Evolutionary conservation across 2,888 invertebrate species (phyloP).

Genomic region (Oscheius sp.): DNA sequence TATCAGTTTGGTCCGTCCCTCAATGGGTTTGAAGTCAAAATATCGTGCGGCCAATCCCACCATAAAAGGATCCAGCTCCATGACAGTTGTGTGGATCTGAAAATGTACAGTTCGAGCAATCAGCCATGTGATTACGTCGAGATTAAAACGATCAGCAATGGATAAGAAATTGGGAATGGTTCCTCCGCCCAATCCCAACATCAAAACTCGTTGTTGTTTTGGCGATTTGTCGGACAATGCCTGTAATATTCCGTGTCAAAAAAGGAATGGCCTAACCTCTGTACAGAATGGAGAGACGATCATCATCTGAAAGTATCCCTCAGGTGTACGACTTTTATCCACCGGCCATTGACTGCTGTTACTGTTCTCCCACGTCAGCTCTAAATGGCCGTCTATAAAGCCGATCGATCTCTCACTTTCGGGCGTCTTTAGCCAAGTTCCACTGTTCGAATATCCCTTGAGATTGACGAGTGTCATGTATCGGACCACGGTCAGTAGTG

Average conservation of each 20-base stretch:
- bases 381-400: neutral
- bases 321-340: slow-evolving; percentile 41
- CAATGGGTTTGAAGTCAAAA: slow-evolving; percentile 44
- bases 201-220: neutral
- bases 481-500: neutral
- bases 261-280: slow-evolving; percentile 6
- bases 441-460: slow-evolving; percentile 8
- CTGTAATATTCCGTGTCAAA: neutral
- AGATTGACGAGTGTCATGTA: slow-evolving; percentile 2
- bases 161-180: slow-evolving; percentile 18
- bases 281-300: slow-evolving; percentile 47
- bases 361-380: slow-evolving; percentile 35
- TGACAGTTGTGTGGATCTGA: slow-evolving; percentile 46
- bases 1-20: slow-evolving; percentile 34
- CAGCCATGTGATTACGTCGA: neutral
- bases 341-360: slow-evolving; percentile 45
- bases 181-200: slow-evolving; percentile 22
- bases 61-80: slow-evolving; percentile 46
- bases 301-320: slow-evolving; percentile 45
- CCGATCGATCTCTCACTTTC: slow-evolving; percentile 3
- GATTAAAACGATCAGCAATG: neutral
- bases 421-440: neutral
- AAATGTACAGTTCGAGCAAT: neutral
- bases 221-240: neutral
- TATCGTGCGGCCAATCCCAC: slow-evolving; percentile 40